Evolutionary conservation across 2,113 vertebrate species (phyloP), one percentile per base, ranked within the genome.

Genomic region (Eonycteris spelaea): DNA sequence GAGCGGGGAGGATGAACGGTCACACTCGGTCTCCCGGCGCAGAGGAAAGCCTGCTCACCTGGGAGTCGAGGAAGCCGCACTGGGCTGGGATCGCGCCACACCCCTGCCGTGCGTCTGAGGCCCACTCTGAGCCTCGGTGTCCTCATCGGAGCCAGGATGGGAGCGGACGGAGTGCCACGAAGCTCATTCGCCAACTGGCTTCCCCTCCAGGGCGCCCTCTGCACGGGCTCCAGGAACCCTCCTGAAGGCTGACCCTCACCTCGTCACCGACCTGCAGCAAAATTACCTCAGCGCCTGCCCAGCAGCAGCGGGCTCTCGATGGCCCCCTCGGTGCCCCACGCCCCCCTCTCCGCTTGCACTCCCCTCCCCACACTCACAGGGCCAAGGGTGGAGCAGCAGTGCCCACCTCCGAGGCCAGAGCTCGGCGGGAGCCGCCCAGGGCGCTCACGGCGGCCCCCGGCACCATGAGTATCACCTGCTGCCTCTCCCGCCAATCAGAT

Each of bases 1-100:
- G 26, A 51, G 7, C 10, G 0, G 0, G 4, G n/a, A 30, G 45
- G 10, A 16, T 22, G 24, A 35, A 67, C 21, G 63, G n/a, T 71
- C 71, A 63, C 43, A 10, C 14, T 15, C 2, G 0, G 22, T 83
- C 33, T 87, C 84, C 28, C 0, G 21, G 16, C 0, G 0, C 2
- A 21, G 10, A 15, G 71, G 86, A 22, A 61, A 73, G 51, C 57
- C 86, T 1, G 9, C 70, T 75, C 28, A 5, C 18, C 28, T 45
- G 0, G 0, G 19, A 33, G 48, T 33, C 30, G 0, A 9, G 48
- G 45, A 5, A 45, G 30, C 61, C 5, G 38, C 30, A 0, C 13
- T 21, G 33, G 15, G 40, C 13, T 18, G 33, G 15, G 40, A 21
- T 7, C 8, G 51, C 33, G 1, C 11, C 2, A 1, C n/a, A 22